Conservation (phyloP, 2,797 vertebrate species). For the Sciurus carolinensis region DNA sequence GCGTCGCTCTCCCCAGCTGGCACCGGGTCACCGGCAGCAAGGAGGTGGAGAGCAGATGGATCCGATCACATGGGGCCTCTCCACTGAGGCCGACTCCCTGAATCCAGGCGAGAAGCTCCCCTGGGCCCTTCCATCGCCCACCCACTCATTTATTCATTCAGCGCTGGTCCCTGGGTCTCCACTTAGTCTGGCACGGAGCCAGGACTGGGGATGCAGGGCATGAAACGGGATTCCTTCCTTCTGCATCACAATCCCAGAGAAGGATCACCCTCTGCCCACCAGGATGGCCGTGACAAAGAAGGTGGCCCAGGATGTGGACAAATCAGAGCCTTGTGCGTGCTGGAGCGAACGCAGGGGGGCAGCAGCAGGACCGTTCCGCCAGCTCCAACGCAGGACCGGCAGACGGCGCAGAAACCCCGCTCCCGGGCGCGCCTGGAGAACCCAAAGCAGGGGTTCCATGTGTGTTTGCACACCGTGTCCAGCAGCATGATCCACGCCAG, state of each 20-base stretch:
- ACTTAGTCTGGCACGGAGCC: fast-evolving
- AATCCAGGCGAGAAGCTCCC: background rate
- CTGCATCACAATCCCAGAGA: fast-evolving
- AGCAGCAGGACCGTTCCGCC: fast-evolving
- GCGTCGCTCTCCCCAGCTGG: fast-evolving
- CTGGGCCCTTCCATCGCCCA: fast-evolving
- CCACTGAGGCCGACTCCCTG: background rate
- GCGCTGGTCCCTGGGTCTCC: fast-evolving
- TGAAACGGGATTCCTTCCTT: background rate
- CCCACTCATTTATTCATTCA: background rate
- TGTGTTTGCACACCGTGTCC: fast-evolving
- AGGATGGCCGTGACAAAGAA: background rate
- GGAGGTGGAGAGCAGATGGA: background rate
- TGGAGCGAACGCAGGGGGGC: fast-evolving
- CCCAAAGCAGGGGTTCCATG: background rate
- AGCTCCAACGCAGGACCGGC: background rate
- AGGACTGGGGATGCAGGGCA: background rate
- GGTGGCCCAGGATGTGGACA: fast-evolving
- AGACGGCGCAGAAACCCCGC: fast-evolving
- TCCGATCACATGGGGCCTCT: fast-evolving
- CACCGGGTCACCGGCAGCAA: background rate
- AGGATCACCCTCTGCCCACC: fast-evolving
- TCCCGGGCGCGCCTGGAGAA: background rate
- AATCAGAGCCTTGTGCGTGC: fast-evolving
- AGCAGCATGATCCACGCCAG: background rate